A percentile compares a stretch with the other conserved stretches of the same genome.
phyloP scores from a whole-genome alignment of 2,888 invertebrate species.

The Leptinotarsa peninsularis region DNA sequence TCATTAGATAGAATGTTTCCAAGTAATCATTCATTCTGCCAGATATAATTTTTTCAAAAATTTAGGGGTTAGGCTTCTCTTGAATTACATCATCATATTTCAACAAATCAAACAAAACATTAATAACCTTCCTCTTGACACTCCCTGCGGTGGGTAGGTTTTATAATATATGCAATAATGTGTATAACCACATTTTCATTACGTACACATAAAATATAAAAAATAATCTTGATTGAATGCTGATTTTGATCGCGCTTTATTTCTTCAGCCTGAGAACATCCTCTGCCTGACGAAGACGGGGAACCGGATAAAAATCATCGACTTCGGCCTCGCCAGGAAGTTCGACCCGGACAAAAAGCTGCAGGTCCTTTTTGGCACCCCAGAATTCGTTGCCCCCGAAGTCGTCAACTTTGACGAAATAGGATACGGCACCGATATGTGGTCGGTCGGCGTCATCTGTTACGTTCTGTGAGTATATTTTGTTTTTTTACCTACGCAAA shows the following conservation, averaged over 20 bases:
- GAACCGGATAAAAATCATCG: conserved; percentile 98
- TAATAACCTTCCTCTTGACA: no score
- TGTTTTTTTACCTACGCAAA: not conserved
- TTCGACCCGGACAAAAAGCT: conserved; percentile 93
- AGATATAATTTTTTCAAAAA: no score
- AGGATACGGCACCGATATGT: conserved; percentile 97
- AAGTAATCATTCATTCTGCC: no score
- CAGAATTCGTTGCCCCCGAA: conserved; percentile 99
- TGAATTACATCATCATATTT: no score
- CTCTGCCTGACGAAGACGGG: conserved; percentile 94
- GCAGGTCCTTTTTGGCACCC: conserved; percentile 96
- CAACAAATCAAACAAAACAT: no score
- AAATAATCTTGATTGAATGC: not conserved
- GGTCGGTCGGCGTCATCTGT: conserved; percentile 98
- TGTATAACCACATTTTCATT: no score
- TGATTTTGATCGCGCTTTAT: not conserved
- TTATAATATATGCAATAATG: no score
- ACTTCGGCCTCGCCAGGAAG: conserved; percentile 95
- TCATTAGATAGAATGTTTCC: no score
- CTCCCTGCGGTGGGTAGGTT: no score
- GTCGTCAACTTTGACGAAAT: conserved; percentile 98
- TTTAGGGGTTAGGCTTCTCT: no score
- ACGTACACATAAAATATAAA: no score
- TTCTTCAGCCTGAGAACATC: conserved; percentile 93
- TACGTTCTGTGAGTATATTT: conserved; percentile 91